Evolutionary conservation across 64 coral and sea anemone genomes (phyloP).

Genomic region (Porites lutea): DNA sequence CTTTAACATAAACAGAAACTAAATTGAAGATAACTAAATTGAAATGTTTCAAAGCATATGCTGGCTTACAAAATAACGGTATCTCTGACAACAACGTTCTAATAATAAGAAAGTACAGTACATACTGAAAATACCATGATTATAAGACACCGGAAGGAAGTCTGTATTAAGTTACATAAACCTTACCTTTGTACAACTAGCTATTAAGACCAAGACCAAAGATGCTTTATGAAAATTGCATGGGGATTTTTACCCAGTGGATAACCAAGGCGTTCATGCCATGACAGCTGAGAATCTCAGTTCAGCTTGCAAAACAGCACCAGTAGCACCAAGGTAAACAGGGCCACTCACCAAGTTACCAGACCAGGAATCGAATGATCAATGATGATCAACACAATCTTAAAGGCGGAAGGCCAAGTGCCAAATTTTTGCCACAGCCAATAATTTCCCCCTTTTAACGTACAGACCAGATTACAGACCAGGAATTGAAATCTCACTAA

Average conservation of each 20-base stretch:
- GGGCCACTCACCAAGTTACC: slow-evolving; percentile 36
- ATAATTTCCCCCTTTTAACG: slow-evolving; percentile 39
- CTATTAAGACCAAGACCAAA: slow-evolving; percentile 56
- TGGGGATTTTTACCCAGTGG: neutral
- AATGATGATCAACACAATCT: slow-evolving; percentile 51
- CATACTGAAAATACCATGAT: neutral
- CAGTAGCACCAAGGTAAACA: neutral
- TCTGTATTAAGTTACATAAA: slow-evolving; percentile 2
- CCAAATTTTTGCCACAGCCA: slow-evolving; percentile 57
- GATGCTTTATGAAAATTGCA: neutral
- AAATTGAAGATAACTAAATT: too few relatives aligned
- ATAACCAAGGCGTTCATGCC: slow-evolving; percentile 53
- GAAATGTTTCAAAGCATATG: too few relatives aligned
- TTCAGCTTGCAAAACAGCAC: slow-evolving; percentile 29
- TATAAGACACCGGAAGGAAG: neutral
- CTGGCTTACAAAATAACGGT: too few relatives aligned
- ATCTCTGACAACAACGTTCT: neutral
- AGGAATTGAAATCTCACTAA: slow-evolving; percentile 55
- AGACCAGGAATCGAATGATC: slow-evolving; percentile 50
- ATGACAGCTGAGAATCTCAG: slow-evolving; percentile 16
- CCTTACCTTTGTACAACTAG: slow-evolving; percentile 56
- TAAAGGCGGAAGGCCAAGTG: slow-evolving; percentile 48
- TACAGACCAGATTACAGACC: slow-evolving; percentile 48
- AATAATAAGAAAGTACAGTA: neutral
- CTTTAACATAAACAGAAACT: neutral